phyloP scores from a whole-genome alignment of 2,113 vertebrate species.

The Zosterops japonicus region DNA sequence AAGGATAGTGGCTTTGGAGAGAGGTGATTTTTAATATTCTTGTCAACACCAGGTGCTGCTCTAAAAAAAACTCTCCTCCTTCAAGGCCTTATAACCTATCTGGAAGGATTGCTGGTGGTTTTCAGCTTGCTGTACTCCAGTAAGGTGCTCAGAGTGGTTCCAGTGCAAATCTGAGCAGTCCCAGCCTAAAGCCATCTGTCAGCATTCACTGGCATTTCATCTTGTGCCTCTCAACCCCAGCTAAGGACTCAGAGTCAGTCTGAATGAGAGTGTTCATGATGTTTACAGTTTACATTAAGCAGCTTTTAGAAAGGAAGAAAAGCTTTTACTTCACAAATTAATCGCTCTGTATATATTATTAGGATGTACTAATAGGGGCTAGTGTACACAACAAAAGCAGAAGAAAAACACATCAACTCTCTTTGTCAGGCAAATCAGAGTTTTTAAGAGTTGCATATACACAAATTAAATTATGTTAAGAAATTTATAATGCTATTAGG shows the following conservation, averaged over 20 bases:
- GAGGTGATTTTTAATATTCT: not conserved
- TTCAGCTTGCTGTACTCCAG: not conserved
- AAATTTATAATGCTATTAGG: constrained; percentile 41
- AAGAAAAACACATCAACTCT: constrained; percentile 34
- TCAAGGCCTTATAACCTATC: not conserved
- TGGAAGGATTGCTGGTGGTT: not conserved
- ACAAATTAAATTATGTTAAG: constrained; percentile 34
- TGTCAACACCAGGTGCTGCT: not conserved
- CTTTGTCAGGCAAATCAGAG: constrained; percentile 44
- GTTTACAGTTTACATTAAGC: constrained; percentile 57
- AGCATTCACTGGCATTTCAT: not conserved
- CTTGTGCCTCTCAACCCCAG: not conserved
- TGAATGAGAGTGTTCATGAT: constrained; percentile 8
- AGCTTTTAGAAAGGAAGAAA: constrained; percentile 54
- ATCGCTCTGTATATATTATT: constrained; percentile 26
- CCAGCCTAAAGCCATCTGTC: not conserved
- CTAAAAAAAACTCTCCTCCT: not conserved
- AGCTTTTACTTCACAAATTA: constrained; percentile 57
- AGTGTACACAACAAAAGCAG: constrained; percentile 38
- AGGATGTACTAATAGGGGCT: constrained; percentile 31
- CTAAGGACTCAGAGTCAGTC: not conserved
- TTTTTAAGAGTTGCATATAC: constrained; percentile 36
- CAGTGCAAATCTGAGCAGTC: constrained; percentile 2
- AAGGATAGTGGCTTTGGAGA: not conserved
- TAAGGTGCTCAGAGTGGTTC: not conserved